These are phyloP conservation scores for Abrostola tripartita DNA, from an alignment of 2,888 invertebrate genomes.

Conservation along the genomic window DNA sequence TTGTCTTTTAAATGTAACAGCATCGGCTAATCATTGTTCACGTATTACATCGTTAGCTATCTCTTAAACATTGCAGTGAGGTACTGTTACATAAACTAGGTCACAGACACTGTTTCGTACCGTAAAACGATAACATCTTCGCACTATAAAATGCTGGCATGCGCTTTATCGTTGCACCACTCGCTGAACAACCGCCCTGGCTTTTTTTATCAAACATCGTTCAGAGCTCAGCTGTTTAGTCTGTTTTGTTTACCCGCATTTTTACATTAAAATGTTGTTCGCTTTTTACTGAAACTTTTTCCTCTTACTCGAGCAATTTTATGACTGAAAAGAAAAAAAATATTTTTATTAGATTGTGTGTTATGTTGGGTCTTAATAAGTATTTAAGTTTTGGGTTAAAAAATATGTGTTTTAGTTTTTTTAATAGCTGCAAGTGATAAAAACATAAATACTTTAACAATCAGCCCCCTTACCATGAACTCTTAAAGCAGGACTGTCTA, in stretches of 20 bases:
- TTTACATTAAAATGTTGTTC: slow-evolving; percentile 25
- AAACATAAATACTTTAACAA: too few species aligned
- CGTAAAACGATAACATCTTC: slow-evolving; percentile 60
- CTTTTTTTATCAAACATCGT: slow-evolving; percentile 30
- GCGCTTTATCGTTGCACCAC: slow-evolving; percentile 53
- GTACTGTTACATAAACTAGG: slow-evolving; percentile 59
- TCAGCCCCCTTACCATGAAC: too few species aligned
- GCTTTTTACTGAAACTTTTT: slow-evolving; percentile 6
- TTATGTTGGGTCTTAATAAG: too few species aligned
- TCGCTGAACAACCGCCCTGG: slow-evolving; percentile 22
- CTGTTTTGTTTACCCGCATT: slow-evolving; percentile 43
- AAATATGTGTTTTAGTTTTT: too few species aligned
- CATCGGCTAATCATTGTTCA: slow-evolving; percentile 35
- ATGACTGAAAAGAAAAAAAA: too few species aligned
- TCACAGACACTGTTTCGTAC: slow-evolving; percentile 56
- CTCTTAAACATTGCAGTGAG: slow-evolving; percentile 56
- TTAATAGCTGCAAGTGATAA: too few species aligned
- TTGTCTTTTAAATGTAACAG: slow-evolving; percentile 25
- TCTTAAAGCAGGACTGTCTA: too few species aligned
- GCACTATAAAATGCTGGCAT: slow-evolving; percentile 54
- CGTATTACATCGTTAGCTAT: slow-evolving; percentile 39
- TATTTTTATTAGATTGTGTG: too few species aligned
- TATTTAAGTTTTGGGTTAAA: too few species aligned
- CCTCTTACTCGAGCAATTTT: too few species aligned
- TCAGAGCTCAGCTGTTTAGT: slow-evolving; percentile 15